phyloP scores from a whole-genome alignment of 2,888 invertebrate species.

The Agrypnus murinus region DNA sequence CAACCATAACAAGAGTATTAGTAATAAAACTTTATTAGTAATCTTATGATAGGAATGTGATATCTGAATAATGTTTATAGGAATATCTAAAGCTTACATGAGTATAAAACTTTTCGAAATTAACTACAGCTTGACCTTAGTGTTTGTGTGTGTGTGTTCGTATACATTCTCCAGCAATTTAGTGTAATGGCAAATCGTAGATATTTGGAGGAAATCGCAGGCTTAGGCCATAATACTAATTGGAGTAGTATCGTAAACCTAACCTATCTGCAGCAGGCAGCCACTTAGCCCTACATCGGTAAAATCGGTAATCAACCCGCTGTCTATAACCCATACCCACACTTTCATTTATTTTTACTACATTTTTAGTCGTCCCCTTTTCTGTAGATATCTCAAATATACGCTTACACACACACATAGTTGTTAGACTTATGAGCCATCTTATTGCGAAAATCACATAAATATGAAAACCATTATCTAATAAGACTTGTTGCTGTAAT shows the following conservation, averaged over 20 bases:
- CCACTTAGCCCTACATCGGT: slow-evolving; percentile 62
- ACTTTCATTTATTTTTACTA: slow-evolving; percentile 52
- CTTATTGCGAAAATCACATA: too few relatives aligned
- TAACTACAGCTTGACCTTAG: slow-evolving; percentile 42
- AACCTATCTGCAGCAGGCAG: slow-evolving; percentile 65
- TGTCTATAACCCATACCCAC: slow-evolving; percentile 60
- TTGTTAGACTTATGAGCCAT: too few relatives aligned
- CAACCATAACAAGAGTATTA: too few relatives aligned
- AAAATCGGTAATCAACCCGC: slow-evolving; percentile 66
- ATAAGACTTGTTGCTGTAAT: too few relatives aligned
- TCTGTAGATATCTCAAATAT: slow-evolving; percentile 21
- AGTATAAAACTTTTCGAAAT: slow-evolving; percentile 13
- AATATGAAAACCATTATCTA: too few relatives aligned
- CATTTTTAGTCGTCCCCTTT: slow-evolving; percentile 34
- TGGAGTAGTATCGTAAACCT: slow-evolving; percentile 65
- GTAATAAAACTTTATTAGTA: too few relatives aligned
- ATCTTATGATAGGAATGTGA: too few relatives aligned
- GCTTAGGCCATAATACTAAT: slow-evolving; percentile 65
- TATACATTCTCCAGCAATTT: slow-evolving; percentile 53
- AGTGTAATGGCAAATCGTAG: slow-evolving; percentile 56
- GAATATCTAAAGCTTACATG: too few relatives aligned
- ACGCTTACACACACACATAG: too few relatives aligned
- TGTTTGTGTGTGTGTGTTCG: slow-evolving; percentile 28
- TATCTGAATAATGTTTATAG: too few relatives aligned
- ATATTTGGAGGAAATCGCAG: slow-evolving; percentile 55